Evolutionary conservation across 2,113 vertebrate genomes (phyloP), one percentile per base, ranked within the genome.

Genomic region (Zootoca vivipara): DNA sequence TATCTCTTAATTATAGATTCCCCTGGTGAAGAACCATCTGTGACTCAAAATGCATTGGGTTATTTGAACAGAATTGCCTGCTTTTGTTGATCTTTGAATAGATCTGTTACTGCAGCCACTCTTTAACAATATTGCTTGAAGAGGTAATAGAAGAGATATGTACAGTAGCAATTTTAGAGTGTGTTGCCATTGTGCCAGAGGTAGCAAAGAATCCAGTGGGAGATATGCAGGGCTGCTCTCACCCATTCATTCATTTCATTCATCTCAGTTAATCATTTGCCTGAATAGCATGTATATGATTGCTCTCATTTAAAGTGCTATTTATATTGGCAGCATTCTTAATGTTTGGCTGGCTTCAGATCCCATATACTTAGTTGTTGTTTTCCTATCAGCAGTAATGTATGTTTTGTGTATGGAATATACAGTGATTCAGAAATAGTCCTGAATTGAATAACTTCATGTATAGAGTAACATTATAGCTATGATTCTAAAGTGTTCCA

Each of bases 321-420:
- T 80, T 73, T 91, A 83, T 83, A 82, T 79, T 3, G 5, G 74
- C 1, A 10, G 5, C 82, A 38, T 46, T 62, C 78, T 90, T 89
- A 82, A 20, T 72, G 30, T 12, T 82, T 82, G 38, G 20, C 13
- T 46, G 30, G 69, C 40, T 77, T 75, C 30, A 92, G 20, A 20
- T 26, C 73, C 38, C 69, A 40, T 70, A 69, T 75, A 40, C 89
- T 90, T 81, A 90, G 33, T 85, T 74, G 77, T 70, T 87, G 85
- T 16, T 46, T 22, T 70, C 18, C 16, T 90, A 90, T 84, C 65
- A 78, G 52, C 52, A 75, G 22, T 74, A 75, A 85, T 85, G 72
- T 62, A 58, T 38, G 30, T 83, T 84, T 84, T 73, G 20, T 74
- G n/a, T 85, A 38, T 40, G 26, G 35, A 67, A 65, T 82, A 35